phyloP scores from a whole-genome alignment of 1,140 invertebrate genomes.

The Drosophila sturtevanti region DNA sequence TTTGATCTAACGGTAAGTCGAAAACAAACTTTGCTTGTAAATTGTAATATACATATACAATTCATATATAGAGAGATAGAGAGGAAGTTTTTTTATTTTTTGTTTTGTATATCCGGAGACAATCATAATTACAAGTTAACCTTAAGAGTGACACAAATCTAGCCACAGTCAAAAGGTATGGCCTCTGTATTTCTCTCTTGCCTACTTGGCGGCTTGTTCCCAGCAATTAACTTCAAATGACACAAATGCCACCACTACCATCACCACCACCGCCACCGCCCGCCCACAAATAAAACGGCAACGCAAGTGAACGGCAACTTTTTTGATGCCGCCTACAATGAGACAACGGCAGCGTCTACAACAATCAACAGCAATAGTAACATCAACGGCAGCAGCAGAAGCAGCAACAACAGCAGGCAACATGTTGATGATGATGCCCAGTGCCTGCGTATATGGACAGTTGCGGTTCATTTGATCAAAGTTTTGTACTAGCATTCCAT shows the following conservation, averaged over 20 bases:
- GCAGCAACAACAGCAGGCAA: not conserved
- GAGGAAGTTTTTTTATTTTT: slow-evolving; percentile 1
- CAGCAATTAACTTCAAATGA: slow-evolving; percentile 81
- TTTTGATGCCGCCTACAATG: slow-evolving; percentile 73
- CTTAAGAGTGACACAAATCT: slow-evolving; percentile 81
- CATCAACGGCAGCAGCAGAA: not conserved
- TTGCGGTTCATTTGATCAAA: slow-evolving; percentile 75
- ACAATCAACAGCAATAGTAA: not conserved
- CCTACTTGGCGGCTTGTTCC: slow-evolving; percentile 62
- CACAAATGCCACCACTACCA: slow-evolving; percentile 71
- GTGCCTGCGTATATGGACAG: slow-evolving; percentile 45
- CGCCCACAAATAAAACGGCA: slow-evolving; percentile 68
- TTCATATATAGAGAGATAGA: not conserved
- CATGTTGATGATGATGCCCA: slow-evolving; percentile 28
- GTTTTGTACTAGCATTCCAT: slow-evolving; percentile 67
- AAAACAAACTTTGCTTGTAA: not conserved
- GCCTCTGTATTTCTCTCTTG: slow-evolving; percentile 32
- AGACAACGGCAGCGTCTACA: slow-evolving; percentile 33
- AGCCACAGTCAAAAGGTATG: slow-evolving; percentile 44
- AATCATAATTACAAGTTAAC: slow-evolving; percentile 80
- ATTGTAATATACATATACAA: not conserved
- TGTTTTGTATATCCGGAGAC: slow-evolving; percentile 24
- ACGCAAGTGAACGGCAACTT: slow-evolving; percentile 77
- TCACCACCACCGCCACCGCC: slow-evolving; percentile 28
- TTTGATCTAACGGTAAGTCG: slow-evolving; percentile 27